These are phyloP conservation scores for Hirtodrosophila duncani DNA, from an alignment of 2,888 invertebrate genomes.

Conservation along the genomic window DNA sequence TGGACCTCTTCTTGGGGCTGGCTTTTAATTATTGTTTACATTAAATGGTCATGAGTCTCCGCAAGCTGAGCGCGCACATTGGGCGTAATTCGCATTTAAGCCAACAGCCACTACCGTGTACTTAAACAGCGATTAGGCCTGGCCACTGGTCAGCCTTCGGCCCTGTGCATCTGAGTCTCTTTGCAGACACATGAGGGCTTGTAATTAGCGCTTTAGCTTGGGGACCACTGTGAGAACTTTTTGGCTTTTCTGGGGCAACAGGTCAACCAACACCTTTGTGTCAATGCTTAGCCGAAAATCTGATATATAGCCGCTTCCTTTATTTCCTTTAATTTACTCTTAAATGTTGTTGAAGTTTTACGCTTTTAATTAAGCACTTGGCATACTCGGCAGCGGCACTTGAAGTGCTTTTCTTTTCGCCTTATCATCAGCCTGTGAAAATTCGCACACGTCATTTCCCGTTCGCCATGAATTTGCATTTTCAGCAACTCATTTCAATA, in stretches of 20 bases:
- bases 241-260: conserved; percentile 56
- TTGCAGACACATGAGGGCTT: too few relatives aligned
- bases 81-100: conserved; percentile 71
- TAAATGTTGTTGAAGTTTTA: conserved; percentile 47
- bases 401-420: conserved; percentile 18
- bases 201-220: conserved; percentile 47
- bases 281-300: conserved; percentile 3
- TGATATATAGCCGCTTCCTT: conserved; percentile 50
- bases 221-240: conserved; percentile 56
- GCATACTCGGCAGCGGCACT: not conserved
- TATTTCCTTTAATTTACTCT: conserved; percentile 55
- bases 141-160: conserved; percentile 1
- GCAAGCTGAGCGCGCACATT: conserved; percentile 44
- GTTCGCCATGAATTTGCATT: conserved; percentile 70
- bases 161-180: conserved; percentile 8
- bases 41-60: conserved; percentile 70
- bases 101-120: conserved; percentile 55
- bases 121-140: conserved; percentile 71
- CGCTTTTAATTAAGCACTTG: conserved; percentile 64
- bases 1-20: conserved; percentile 26
- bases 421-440: conserved; percentile 61
- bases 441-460: conserved; percentile 72
- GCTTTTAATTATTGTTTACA: conserved; percentile 72
- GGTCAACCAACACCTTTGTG: conserved; percentile 37
- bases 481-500: conserved; percentile 67